These are phyloP conservation scores for Trichogramma pretiosum DNA, from an alignment of 1,140 invertebrate genomes.

Conservation along the genomic window DNA sequence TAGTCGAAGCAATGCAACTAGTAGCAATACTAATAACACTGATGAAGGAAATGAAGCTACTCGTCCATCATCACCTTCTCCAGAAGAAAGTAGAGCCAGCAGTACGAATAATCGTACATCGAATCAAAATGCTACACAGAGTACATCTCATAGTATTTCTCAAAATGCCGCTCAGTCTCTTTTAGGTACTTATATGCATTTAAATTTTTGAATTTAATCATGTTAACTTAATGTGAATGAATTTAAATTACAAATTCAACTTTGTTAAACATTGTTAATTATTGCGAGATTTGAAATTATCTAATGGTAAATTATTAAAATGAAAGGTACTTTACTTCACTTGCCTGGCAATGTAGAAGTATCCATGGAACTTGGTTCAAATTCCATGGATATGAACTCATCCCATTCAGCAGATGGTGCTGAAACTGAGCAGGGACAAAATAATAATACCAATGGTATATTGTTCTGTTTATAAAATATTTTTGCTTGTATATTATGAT, in stretches of 20 bases:
- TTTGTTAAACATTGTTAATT: too few relatives aligned
- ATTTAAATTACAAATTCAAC: too few relatives aligned
- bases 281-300: too few relatives aligned
- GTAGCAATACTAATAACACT: constrained; percentile 28
- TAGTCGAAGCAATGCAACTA: constrained; percentile 28
- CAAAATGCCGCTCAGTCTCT: constrained; percentile 21
- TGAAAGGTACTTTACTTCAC: constrained; percentile 39
- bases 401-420: constrained; percentile 26
- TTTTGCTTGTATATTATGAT: background rate
- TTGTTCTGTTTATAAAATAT: constrained; percentile 8
- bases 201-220: background rate
- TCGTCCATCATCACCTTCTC: constrained; percentile 23
- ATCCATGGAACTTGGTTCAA: constrained; percentile 61
- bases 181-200: constrained; percentile 24
- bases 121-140: constrained; percentile 19
- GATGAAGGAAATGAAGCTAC: constrained; percentile 29
- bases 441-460: constrained; percentile 32
- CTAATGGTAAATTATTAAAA: too few relatives aligned
- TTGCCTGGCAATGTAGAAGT: constrained; percentile 52
- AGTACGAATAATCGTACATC: constrained; percentile 17
- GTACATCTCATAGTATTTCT: too few relatives aligned
- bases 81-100: constrained; percentile 23
- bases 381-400: constrained; percentile 46
- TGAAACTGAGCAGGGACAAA: constrained; percentile 30
- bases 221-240: background rate